These are phyloP conservation scores for Paedocypris sp. DNA, from an alignment of 2,113 vertebrate genomes.

Conservation along the genomic window DNA sequence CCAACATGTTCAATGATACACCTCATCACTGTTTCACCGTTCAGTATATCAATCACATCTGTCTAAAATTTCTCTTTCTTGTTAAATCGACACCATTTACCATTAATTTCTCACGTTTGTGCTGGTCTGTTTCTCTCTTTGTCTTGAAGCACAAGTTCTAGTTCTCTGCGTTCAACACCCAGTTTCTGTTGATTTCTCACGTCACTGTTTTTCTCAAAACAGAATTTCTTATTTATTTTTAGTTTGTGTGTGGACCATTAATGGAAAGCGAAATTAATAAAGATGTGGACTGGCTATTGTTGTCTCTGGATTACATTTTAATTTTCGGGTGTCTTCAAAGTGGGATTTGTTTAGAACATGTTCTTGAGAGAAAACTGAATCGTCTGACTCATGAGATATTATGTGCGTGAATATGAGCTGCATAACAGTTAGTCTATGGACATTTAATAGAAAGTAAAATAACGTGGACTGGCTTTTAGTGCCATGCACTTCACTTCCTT, in stretches of 20 bases:
- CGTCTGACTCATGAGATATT: too few relatives aligned
- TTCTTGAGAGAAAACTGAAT: too few relatives aligned
- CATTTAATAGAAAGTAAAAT: too few relatives aligned
- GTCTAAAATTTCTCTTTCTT: too few relatives aligned
- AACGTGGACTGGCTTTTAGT: too few relatives aligned
- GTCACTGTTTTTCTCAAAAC: constrained; percentile 41
- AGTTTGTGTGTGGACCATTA: constrained; percentile 43
- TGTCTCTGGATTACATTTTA: not conserved
- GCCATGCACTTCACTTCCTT: too few relatives aligned
- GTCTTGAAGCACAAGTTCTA: not conserved
- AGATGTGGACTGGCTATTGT: constrained; percentile 39
- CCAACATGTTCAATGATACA: not conserved
- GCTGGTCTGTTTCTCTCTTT: not conserved
- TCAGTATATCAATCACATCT: not conserved
- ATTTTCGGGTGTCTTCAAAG: too few relatives aligned
- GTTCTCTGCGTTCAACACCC: not conserved
- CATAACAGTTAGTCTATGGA: too few relatives aligned
- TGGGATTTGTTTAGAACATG: too few relatives aligned
- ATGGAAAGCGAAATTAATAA: constrained; percentile 53
- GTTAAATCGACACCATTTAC: too few relatives aligned
- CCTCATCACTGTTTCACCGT: not conserved
- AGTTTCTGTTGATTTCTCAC: not conserved
- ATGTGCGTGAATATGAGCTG: too few relatives aligned
- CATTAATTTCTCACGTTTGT: not conserved
- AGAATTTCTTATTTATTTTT: constrained; percentile 36